Base-by-base conservation (phyloP, 2,888 invertebrate species). In the Keiferia lycopersicella region DNA sequence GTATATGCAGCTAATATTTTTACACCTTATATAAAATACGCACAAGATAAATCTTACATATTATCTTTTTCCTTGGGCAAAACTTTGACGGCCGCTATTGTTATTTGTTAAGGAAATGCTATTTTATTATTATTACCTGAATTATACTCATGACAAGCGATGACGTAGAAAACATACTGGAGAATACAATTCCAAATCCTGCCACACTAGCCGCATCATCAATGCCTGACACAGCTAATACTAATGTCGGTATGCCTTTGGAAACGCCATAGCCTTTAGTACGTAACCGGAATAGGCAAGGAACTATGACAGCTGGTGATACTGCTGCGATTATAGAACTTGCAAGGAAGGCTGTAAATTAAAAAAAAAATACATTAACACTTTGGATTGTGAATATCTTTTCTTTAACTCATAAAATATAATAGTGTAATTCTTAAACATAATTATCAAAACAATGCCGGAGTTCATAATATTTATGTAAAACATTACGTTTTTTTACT, bases 161-260 rank as follows among this genome's bases (percentile, higher is more conserved):
- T 81, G 94, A 94, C 63, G 93, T 88, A 0, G 95, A 94, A 78
- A 96, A 96, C 93, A 96, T 94, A 58, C 97, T 93, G 68, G 96
- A 96, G 71, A 96, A 93, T 64, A 96, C 92, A 56, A 98, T 95
- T 48, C 97, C 96, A 78, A 96, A 98, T 51, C 95, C 94, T 53
- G 97, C 97, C 14, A 98, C 98, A 0, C 97, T 97, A 6, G 95
- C 91, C 0, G 97, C 97, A 86, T 98, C 97, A 79, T 98, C 98
- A 63, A 98, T 94, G 65, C 97, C 96, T 22, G 97, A 94, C 0
- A 97, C 95, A 0, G 98, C 98, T 61, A 98, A 96, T 61, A 98
- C 95, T 59, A 98, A 90, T 0, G 98, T 98, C 4, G 97, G 97
- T 57, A 98, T 96, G 10, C 97, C 97, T 92, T 97, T 96, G 59